phyloP scores from a whole-genome alignment of 2,113 vertebrate genomes.

The Nymphicus hollandicus region DNA sequence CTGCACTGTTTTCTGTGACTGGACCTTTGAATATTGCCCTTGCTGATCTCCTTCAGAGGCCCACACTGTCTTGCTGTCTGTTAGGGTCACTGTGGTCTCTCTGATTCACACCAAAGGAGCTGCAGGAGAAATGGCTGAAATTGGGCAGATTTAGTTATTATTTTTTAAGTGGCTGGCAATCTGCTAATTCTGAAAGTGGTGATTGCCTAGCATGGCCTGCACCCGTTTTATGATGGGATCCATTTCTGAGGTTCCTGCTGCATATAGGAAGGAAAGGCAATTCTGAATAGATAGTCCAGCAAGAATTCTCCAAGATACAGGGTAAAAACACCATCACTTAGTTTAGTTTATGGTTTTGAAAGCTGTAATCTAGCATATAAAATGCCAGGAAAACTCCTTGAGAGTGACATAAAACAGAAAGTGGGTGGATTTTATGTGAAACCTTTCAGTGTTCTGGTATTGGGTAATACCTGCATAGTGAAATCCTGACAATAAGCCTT shows the following conservation, averaged over 20 bases:
- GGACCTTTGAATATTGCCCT: not conserved
- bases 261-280: not conserved
- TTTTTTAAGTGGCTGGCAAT: not conserved
- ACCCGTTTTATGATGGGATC: not conserved
- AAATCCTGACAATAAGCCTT: constrained; percentile 9
- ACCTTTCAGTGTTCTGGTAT: not conserved
- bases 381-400: not conserved
- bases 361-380: not conserved
- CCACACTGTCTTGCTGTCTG: not conserved
- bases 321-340: not conserved
- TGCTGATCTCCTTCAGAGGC: not conserved
- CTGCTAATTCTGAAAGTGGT: not conserved
- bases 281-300: not conserved
- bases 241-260: not conserved
- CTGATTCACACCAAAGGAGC: not conserved
- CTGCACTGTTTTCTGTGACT: constrained; percentile 19
- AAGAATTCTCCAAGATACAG: not conserved
- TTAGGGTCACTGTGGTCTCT: not conserved
- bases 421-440: not conserved
- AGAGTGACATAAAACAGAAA: not conserved
- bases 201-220: not conserved
- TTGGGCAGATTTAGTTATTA: not conserved
- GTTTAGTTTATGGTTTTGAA: not conserved
- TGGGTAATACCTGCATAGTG: not conserved
- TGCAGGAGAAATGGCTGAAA: not conserved